Percentiles rank a stretch among this genome's conserved stretches.
phyloP scores from a whole-genome alignment of 2,888 invertebrate species.

The Petrolisthes cinctipes region DNA sequence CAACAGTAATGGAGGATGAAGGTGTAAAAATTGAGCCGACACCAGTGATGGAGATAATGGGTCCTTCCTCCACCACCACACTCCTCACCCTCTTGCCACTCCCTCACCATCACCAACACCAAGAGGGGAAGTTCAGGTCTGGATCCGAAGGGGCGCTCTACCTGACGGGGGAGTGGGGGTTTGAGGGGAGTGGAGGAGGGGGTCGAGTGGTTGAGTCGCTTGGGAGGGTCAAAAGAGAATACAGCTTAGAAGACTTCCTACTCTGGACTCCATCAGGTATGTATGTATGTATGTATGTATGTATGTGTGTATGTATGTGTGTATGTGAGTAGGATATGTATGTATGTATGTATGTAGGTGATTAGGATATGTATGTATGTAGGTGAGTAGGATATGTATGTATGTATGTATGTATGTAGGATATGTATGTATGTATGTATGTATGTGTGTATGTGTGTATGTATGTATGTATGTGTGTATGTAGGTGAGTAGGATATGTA shows the following conservation, averaged over 20 bases:
- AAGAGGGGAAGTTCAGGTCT: constrained; percentile 26
- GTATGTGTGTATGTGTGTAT: too few relatives aligned
- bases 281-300: not conserved
- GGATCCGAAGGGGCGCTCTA: not conserved
- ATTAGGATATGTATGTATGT: not conserved
- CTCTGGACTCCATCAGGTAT: constrained; percentile 59
- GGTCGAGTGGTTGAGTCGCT: not conserved
- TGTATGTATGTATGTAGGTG: not conserved
- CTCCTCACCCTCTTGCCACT: constrained; percentile 8
- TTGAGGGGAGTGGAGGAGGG: not conserved
- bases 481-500: too few relatives aligned
- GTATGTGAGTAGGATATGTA: too few relatives aligned
- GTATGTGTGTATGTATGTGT: not conserved
- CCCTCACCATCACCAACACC: not conserved
- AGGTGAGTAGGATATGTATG: not conserved
- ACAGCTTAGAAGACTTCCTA: constrained; percentile 58
- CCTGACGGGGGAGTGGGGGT: not conserved
- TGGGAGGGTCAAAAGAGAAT: constrained; percentile 51
- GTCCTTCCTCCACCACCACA: not conserved
- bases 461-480: not conserved
- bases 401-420: not conserved
- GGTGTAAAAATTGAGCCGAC: constrained; percentile 35
- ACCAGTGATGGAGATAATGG: constrained; percentile 36
- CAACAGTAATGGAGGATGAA: not conserved
- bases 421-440: too few relatives aligned